These are phyloP conservation scores for Formica selysi DNA, from an alignment of 1,140 invertebrate species.

Conservation along the genomic window DNA sequence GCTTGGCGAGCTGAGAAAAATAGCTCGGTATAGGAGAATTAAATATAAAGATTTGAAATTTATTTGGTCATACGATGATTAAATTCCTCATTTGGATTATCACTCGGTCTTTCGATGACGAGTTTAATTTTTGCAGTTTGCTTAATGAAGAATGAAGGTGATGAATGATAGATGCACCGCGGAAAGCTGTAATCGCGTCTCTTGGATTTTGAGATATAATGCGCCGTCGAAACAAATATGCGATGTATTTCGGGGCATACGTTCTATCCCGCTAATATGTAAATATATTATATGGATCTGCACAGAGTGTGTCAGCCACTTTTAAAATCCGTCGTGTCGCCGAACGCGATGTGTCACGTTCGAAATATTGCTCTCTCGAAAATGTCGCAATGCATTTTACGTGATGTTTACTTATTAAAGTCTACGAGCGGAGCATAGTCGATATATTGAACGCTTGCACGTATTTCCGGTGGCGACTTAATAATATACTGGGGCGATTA, in stretches of 20 bases:
- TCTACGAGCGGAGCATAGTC: not conserved
- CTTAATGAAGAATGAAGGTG: constrained; percentile 37
- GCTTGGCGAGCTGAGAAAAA: not conserved
- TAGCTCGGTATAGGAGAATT: not conserved
- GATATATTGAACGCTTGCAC: constrained; percentile 7
- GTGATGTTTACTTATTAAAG: constrained; percentile 55
- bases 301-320: constrained; percentile 31
- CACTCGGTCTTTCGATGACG: not conserved
- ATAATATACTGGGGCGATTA: not conserved
- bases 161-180: not conserved
- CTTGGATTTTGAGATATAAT: constrained; percentile 22
- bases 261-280: constrained; percentile 33
- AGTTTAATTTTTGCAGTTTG: constrained; percentile 13
- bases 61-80: not conserved
- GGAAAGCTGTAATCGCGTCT: not conserved
- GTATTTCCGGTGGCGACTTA: not conserved
- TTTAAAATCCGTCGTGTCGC: constrained; percentile 25
- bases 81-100: not conserved
- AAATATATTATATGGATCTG: constrained; percentile 36
- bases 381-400: constrained; percentile 43
- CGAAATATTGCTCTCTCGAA: constrained; percentile 37
- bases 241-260: constrained; percentile 13
- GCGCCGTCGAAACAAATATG: not conserved
- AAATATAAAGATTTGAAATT: not conserved
- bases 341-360: constrained; percentile 18